Percentiles rank a stretch among this genome's conserved stretches.
Evolutionary conservation across 2,888 invertebrate genomes (phyloP).

Genomic region (Apotomis turbidana): DNA sequence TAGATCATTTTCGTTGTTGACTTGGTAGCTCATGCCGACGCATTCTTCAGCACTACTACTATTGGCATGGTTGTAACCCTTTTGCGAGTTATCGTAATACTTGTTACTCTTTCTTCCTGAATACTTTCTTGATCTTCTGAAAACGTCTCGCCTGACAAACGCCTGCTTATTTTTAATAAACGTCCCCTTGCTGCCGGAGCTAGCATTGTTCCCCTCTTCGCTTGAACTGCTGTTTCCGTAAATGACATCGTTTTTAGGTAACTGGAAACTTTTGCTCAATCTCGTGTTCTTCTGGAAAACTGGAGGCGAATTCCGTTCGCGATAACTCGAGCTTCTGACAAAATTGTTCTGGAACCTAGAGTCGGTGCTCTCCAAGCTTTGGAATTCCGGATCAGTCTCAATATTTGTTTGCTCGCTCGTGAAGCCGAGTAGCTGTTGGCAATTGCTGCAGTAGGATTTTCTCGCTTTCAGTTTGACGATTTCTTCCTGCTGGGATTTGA

Average conservation of each 20-base stretch:
- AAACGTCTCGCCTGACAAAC: constrained; percentile 78
- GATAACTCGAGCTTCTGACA: constrained; percentile 79
- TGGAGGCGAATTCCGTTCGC: constrained; percentile 78
- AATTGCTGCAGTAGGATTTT: constrained; percentile 78
- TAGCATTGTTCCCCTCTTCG: constrained; percentile 77
- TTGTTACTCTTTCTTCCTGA: constrained; percentile 76
- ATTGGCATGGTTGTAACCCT: constrained; percentile 66
- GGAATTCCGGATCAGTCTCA: constrained; percentile 81
- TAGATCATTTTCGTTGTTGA: constrained; percentile 81
- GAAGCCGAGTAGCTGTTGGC: constrained; percentile 78
- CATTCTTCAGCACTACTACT: constrained; percentile 80
- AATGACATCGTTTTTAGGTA: constrained; percentile 75
- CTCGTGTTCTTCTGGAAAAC: constrained; percentile 82
- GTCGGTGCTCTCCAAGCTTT: constrained; percentile 80
- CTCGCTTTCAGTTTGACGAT: constrained; percentile 85
- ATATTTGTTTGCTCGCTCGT: constrained; percentile 82
- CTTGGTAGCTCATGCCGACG: constrained; percentile 78
- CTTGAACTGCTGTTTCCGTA: constrained; percentile 80
- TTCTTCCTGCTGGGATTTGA: constrained; percentile 87
- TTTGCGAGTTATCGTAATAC: constrained; percentile 69
- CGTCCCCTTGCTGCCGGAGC: constrained; percentile 75
- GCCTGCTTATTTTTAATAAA: constrained; percentile 85
- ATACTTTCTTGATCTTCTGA: constrained; percentile 79
- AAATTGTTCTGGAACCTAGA: constrained; percentile 78
- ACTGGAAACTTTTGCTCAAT: constrained; percentile 79